These are phyloP conservation scores for Euwallacea similis DNA, from an alignment of 1,140 invertebrate species.

Conservation along the genomic window DNA sequence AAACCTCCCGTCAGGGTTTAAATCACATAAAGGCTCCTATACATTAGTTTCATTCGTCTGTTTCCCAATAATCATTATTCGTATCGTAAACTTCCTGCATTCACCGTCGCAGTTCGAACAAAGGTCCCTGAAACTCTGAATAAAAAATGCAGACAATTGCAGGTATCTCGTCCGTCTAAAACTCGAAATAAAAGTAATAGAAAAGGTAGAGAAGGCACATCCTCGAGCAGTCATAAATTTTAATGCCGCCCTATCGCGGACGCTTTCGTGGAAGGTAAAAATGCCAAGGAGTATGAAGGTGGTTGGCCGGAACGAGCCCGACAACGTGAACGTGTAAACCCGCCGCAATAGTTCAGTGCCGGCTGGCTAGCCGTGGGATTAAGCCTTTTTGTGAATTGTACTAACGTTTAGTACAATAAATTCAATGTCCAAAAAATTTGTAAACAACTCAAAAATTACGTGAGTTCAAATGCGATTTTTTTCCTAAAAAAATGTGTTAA, in stretches of 20 bases:
- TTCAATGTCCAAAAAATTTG: too few species aligned
- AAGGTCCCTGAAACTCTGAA: too few species aligned
- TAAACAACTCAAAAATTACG: too few species aligned
- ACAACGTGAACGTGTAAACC: background rate
- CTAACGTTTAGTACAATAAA: too few species aligned
- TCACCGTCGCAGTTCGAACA: too few species aligned
- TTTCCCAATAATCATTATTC: too few species aligned
- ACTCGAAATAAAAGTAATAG: constrained; percentile 14
- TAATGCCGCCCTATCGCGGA: constrained; percentile 18
- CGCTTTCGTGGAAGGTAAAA: constrained; percentile 28
- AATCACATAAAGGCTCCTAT: too few species aligned
- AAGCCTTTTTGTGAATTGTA: too few species aligned
- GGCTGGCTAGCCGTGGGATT: too few species aligned
- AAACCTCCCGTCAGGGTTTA: too few species aligned
- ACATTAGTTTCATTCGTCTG: too few species aligned
- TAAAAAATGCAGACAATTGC: constrained; percentile 2
- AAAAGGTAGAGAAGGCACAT: constrained; percentile 11
- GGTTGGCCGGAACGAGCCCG: constrained; percentile 17
- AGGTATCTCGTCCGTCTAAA: background rate
- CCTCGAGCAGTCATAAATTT: constrained; percentile 21
- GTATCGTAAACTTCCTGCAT: too few species aligned
- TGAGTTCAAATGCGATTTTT: background rate
- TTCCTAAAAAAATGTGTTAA: background rate
- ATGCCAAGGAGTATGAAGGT: constrained; percentile 23
- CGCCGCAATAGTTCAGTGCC: constrained; percentile 21